These are phyloP conservation scores for Eilema griseolum DNA, from an alignment of 2,888 invertebrate genomes.

Conservation along the genomic window DNA sequence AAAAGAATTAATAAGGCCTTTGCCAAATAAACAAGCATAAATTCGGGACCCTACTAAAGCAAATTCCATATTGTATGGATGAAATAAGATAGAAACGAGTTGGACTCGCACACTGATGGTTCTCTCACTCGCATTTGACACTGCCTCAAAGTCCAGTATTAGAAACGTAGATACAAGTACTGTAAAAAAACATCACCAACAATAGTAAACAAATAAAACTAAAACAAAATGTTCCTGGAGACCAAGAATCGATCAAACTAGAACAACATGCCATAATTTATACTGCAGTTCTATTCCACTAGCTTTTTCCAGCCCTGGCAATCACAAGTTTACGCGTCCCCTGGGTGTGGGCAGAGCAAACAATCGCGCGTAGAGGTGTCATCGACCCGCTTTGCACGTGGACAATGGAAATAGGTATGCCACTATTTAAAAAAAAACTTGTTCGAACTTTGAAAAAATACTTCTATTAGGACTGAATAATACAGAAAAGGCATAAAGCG, in stretches of 20 bases:
- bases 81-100: no score
- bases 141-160: no score
- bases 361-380: constrained; percentile 5
- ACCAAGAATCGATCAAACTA: neutral
- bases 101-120: no score
- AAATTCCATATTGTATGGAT: no score
- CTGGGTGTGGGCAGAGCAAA: constrained; percentile 9
- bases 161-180: no score
- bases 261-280: neutral
- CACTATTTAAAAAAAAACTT: neutral
- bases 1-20: no score
- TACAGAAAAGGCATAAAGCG: no score
- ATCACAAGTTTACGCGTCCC: constrained; percentile 5
- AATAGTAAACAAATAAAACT: neutral
- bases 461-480: no score
- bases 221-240: neutral
- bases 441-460: neutral
- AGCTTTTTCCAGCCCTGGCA: constrained; percentile 10
- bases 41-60: no score
- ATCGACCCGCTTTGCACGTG: constrained; percentile 13
- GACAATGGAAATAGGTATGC: neutral
- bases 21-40: no score
- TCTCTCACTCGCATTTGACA: no score
- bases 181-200: neutral
- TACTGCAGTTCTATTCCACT: constrained; percentile 12